These are phyloP conservation scores for Siderastrea siderea DNA, from an alignment of 92 coral and sea anemone genomes.

Conservation along the genomic window DNA sequence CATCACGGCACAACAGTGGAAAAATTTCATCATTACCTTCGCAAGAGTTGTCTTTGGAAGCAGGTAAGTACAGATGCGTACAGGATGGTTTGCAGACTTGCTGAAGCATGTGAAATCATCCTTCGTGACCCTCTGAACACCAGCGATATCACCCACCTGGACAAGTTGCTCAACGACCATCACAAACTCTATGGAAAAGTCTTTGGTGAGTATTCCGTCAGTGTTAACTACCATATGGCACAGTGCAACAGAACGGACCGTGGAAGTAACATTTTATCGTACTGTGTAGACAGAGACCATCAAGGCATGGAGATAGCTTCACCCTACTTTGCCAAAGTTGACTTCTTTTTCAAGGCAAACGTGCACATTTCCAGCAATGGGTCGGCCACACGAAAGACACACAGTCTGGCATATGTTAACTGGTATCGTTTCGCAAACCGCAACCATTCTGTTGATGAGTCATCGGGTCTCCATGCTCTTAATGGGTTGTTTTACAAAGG, in stretches of 20 bases:
- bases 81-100: constrained; percentile 24
- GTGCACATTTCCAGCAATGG: constrained; percentile 21
- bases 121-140: constrained; percentile 16
- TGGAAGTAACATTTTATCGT: constrained; percentile 36
- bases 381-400: background rate
- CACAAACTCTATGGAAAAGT: constrained; percentile 28
- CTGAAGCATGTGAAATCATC: constrained; percentile 48
- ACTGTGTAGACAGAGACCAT: constrained; percentile 43
- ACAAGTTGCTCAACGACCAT: constrained; percentile 27
- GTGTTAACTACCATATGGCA: constrained; percentile 65
- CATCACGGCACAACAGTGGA: constrained; percentile 54
- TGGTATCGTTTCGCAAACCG: constrained; percentile 41
- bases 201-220: constrained; percentile 47
- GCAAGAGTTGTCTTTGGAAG: constrained; percentile 43
- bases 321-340: constrained; percentile 44
- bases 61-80: constrained; percentile 34
- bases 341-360: constrained; percentile 43
- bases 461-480: constrained; percentile 21
- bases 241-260: constrained; percentile 53
- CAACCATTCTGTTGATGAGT: background rate
- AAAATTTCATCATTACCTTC: constrained; percentile 35
- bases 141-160: constrained; percentile 22
- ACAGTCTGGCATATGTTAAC: constrained; percentile 53
- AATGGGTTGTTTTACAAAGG: constrained; percentile 10
- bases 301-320: constrained; percentile 22